Evolutionary conservation across 2,888 invertebrate species (phyloP), one percentile per base, ranked within the genome.

Genomic region (Caenorhabditis wallacei): DNA sequence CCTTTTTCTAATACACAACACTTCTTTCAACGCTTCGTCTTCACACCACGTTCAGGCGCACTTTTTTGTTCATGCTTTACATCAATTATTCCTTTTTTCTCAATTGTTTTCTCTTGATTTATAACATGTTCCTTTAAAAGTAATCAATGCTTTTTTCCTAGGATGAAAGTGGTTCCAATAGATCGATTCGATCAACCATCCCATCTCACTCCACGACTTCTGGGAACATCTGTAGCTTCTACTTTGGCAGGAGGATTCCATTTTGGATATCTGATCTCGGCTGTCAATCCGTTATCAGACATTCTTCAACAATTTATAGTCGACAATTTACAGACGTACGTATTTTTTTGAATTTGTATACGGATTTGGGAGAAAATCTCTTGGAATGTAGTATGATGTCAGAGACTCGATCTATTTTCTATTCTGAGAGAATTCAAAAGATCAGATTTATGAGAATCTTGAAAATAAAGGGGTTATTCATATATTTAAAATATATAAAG

Each of bases 251-350:
- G 89, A 0, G 86, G 87, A 20, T 87, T 89, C 57, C 90, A 90
- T 75, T 90, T 90, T 64, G 90, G 90, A 3, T 90, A 84, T 69
- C 85, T 88, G 80, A 88, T 90, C 51, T 87, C 88, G 2, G 81
- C 88, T 13, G 85, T 90, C 74, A 90, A 90, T 68, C 89, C 90
- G 16, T 61, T 90, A 76, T 85, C 89, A 1, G 86, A 85, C 24
- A 82, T 89, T 1, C 79, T 90, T 18, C 88, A 90, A 56, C 68
- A 78, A 18, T 90, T 90, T 71, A 53, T 88, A n/a, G 59, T 81
- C n/a, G 70, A 79, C 0, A 80, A 80, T 48, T 24, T 88, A 18
- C 64, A 66, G 37, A 84, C 51, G 86, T 76, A 51, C 11, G 43
- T 61, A 1, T 54, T 16, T 56, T 18, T 48, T 48, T 64, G 46